Conservation (phyloP, 2,113 vertebrate species). For the Pseudolaguvia tuberculata region DNA sequence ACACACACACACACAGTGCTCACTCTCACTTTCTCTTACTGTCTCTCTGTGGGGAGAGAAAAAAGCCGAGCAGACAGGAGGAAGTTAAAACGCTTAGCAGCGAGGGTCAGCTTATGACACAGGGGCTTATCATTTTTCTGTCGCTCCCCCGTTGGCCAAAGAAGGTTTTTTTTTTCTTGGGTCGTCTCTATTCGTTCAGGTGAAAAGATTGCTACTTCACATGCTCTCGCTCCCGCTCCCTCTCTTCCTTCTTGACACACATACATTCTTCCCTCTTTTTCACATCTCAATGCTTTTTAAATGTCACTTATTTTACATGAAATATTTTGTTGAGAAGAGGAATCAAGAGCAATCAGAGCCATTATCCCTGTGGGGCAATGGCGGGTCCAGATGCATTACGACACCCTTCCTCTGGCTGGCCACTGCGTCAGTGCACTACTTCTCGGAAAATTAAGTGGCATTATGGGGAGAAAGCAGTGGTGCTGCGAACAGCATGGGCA, state of each 20-base stretch:
- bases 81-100: constrained; percentile 77
- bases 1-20: constrained; percentile 14
- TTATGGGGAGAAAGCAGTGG: constrained; percentile 87
- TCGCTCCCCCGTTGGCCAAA: constrained; percentile 46
- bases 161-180: constrained; percentile 18
- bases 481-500: constrained; percentile 97
- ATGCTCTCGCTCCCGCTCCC: constrained; percentile 55
- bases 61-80: constrained; percentile 62
- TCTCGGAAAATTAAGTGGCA: constrained; percentile 94
- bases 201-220: constrained; percentile 69
- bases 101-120: constrained; percentile 74
- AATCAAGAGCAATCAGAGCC: constrained; percentile 88
- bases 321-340: constrained; percentile 78
- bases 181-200: constrained; percentile 57
- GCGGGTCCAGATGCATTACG: constrained; percentile 83
- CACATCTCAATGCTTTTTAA: constrained; percentile 89
- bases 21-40: not conserved
- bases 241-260: constrained; percentile 39
- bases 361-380: constrained; percentile 87
- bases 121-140: constrained; percentile 76
- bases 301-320: constrained; percentile 95
- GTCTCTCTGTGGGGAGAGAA: constrained; percentile 38
- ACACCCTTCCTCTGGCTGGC: constrained; percentile 74
- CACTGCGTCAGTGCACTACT: constrained; percentile 85
- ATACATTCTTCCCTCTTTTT: constrained; percentile 58